phyloP scores from a whole-genome alignment of 2,113 vertebrate genomes.

The Panurus biarmicus region DNA sequence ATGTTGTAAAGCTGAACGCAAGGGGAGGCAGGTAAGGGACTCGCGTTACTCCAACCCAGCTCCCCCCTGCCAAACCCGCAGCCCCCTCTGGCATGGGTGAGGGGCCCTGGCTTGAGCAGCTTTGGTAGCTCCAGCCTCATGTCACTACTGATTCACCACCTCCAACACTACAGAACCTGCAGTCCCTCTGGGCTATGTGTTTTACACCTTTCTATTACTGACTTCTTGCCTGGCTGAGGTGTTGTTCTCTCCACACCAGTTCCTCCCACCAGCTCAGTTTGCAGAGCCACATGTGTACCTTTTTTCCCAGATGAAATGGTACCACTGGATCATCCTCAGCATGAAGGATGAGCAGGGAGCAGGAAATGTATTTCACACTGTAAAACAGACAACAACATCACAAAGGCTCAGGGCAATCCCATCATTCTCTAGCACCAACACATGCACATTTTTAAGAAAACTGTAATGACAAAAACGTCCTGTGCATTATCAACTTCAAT shows the following conservation, averaged over 20 bases:
- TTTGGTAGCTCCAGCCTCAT: neutral
- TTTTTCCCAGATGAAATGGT: slow-evolving; percentile 91
- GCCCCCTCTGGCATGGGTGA: too few species aligned
- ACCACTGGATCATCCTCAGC: slow-evolving; percentile 94
- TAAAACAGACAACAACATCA: neutral
- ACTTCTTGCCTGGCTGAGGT: neutral
- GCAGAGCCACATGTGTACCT: slow-evolving; percentile 66
- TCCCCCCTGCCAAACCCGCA: neutral
- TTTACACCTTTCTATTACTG: neutral
- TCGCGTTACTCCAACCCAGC: rapidly evolving
- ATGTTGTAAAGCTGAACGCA: slow-evolving; percentile 81
- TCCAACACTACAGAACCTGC: neutral
- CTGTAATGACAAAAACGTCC: neutral
- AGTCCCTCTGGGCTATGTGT: neutral
- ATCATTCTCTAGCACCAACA: neutral
- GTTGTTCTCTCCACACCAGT: neutral
- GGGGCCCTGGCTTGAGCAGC: neutral
- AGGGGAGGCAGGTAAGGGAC: neutral
- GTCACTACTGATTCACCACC: neutral
- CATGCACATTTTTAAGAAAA: neutral
- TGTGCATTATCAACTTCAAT: neutral
- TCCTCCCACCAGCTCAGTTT: neutral
- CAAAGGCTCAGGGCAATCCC: neutral
- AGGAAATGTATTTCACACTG: slow-evolving; percentile 91
- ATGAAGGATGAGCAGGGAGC: slow-evolving; percentile 90